Base-by-base conservation (phyloP, 2,113 vertebrate species). In the Platichthys stellatus region DNA sequence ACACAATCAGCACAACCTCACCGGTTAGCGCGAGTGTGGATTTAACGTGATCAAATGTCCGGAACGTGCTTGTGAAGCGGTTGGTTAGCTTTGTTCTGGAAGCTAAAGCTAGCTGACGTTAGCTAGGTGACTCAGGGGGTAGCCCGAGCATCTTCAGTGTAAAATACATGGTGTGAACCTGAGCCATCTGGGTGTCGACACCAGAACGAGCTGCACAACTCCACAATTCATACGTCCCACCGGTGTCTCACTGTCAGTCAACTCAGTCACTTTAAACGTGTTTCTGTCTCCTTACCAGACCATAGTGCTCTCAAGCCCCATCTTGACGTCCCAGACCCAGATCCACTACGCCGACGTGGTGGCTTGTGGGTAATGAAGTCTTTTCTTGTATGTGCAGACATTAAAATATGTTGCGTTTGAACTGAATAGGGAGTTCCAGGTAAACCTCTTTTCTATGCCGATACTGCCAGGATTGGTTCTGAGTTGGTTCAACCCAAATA, bases 261-360 rank as follows among this genome's bases (percentile, higher is more conserved):
- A 8, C 7, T n/a, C 2, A 15, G 57, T 21, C 24, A 68, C 18
- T 85, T 74, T 38, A 57, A 76, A 75, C 17, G 61, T 43, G 68
- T 84, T 76, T 73, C 20, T 17, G 0, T 56, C 12, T 68, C 17
- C 96, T 96, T 93, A 97, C 96, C 96, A 97, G 66, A 97, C 96
- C 96, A 97, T 96, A 80, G 96, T 97, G 90, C 96, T 97, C 86
- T 97, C 96, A 80, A 97, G 94, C 92, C 95, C 96, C 96, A 97
- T 97, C 90, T 94, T 95, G 90, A 82, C 23, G 74, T 47, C 59
- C 65, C 72, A 63, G 45, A 74, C 59, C 65, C 72, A 63, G 45
- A 74, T 69, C 67, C 63, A 20, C 65, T 38, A 81, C 82, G 88
- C 86, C 74, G 59, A 23, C 72, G 65, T 8, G 65, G 13, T 57